Evolutionary conservation across 2,888 invertebrate species (phyloP).

Genomic region (Shargacucullia verbasci): DNA sequence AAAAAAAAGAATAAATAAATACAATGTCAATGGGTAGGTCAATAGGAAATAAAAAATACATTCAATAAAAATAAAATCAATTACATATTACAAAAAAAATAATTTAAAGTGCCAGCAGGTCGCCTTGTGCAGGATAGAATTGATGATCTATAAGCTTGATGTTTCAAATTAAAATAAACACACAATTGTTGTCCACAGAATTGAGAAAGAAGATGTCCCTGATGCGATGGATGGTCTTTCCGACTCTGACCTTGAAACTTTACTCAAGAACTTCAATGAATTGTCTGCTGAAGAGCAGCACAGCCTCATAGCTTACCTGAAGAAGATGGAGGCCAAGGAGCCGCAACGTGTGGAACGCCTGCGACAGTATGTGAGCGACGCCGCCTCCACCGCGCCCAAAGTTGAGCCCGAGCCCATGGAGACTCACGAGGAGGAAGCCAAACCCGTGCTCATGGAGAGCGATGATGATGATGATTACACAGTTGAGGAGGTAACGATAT

Average conservation of each 20-base stretch:
- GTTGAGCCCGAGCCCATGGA: constrained; percentile 12
- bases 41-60: too few relatives aligned
- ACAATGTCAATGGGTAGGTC: too few relatives aligned
- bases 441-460: constrained; percentile 82
- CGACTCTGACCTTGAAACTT: constrained; percentile 93
- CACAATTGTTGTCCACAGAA: constrained; percentile 50
- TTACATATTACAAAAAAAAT: too few relatives aligned
- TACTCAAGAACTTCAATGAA: constrained; percentile 94
- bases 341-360: constrained; percentile 93
- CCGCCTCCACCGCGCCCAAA: constrained; percentile 55
- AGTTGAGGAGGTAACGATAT: constrained; percentile 91
- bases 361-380: constrained; percentile 92
- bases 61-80: too few relatives aligned
- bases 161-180: background rate
- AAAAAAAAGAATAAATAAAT: too few relatives aligned
- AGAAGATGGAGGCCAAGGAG: constrained; percentile 93
- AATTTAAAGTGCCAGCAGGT: too few relatives aligned
- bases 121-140: too few relatives aligned
- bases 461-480: constrained; percentile 95
- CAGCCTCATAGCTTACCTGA: constrained; percentile 94
- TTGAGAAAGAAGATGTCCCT: constrained; percentile 70
- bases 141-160: too few relatives aligned
- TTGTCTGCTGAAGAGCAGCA: constrained; percentile 94
- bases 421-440: background rate
- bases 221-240: constrained; percentile 93